Base-by-base conservation (phyloP, 53 echinoderm and acorn worm genomes). In the Paracentrotus lividus region DNA sequence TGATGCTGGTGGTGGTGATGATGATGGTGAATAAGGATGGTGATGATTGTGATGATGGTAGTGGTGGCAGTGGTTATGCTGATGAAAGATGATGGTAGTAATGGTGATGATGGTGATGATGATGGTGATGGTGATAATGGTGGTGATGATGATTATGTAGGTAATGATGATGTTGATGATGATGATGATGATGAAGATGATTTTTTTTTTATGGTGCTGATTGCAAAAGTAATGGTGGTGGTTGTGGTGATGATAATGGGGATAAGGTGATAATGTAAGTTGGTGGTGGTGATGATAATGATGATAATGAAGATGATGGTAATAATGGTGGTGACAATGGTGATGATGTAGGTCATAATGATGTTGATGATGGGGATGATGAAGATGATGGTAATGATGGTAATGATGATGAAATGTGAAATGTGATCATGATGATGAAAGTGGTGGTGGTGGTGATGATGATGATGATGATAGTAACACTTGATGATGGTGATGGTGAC, bases 181-280 rank as follows among this genome's bases (percentile, higher is more conserved):
- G 26, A 27, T 64, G 64, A 64, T 64, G 64, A 64, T 64, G 26
- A 27, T 64, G 8, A 3, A 4, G 59, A 59, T 15, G 18, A n/a
- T n/a, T n/a, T n/a, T n/a, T n/a, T n/a, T n/a, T n/a, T n/a, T n/a
- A 65, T 65, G 65, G 31, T 65, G 65, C 5, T 65, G 65, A 64
- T 64, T 3, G 8, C 27, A 29, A 64, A 27, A 29, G 27, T 64
- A 2, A 27, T 64, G 8, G 8, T 7, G 59, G 21, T 15, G 18
- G 8, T 15, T 15, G 24, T 59, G 59, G 21, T 59, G 18, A 59
- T 59, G 18, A 59, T 59, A 3, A 23, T 59, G 59, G 21, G 4
- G 59, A 59, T 59, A 23, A 23, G 59, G 3, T 59, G 59, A 59
- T 59, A 23, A 10, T 59, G 59, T n/a, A 59, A 16, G 59, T 20